These are phyloP conservation scores for Bubo bubo DNA, from an alignment of 2,113 vertebrate species.

Conservation along the genomic window DNA sequence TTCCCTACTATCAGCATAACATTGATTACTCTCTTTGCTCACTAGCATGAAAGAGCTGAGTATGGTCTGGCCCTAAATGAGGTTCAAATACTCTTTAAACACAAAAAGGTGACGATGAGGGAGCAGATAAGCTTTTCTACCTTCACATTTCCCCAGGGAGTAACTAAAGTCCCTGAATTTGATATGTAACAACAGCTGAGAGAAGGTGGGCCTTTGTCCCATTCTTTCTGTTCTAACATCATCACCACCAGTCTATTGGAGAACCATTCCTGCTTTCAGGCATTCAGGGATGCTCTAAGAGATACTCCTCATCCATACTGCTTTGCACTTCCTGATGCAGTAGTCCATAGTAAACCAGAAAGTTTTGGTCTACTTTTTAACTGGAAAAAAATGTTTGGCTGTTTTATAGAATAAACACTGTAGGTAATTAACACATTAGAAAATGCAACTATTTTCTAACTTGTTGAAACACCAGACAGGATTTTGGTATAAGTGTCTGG, in stretches of 20 bases:
- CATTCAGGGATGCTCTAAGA: background rate
- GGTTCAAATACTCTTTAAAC: background rate
- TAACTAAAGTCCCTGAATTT: background rate
- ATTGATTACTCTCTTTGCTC: background rate
- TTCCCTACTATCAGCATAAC: background rate
- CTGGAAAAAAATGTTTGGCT: background rate
- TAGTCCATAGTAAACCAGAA: background rate
- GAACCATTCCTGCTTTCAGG: background rate
- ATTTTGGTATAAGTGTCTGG: background rate
- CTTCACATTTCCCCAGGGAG: background rate
- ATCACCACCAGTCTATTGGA: background rate
- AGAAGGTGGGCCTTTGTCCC: background rate
- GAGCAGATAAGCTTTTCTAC: background rate
- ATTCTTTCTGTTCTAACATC: background rate
- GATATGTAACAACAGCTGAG: background rate
- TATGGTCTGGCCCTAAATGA: background rate
- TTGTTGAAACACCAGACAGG: background rate
- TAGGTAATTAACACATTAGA: background rate
- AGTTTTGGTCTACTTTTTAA: background rate
- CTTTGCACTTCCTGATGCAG: background rate
- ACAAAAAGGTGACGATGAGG: background rate
- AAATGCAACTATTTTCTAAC: background rate
- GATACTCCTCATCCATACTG: background rate
- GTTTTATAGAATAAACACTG: background rate
- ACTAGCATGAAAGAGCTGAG: accelerated